Evolutionary conservation across 2,113 vertebrate species (phyloP).

Genomic region (Ariopsis seemanni): DNA sequence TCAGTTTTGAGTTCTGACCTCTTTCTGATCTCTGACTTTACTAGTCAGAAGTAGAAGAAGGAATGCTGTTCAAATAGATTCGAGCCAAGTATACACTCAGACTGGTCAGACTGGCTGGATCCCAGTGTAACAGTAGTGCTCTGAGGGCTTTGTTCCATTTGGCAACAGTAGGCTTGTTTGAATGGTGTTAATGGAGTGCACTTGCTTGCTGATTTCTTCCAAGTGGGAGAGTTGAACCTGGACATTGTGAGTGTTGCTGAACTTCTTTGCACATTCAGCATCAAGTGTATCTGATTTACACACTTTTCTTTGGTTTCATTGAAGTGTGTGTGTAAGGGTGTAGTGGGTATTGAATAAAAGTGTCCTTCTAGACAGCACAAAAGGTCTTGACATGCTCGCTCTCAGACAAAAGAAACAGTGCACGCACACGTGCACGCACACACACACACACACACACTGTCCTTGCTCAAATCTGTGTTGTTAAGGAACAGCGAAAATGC

Average conservation of each 20-base stretch:
- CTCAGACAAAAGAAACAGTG: not conserved
- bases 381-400: not conserved
- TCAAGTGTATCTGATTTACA: not conserved
- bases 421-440: not conserved
- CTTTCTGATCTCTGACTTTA: not conserved
- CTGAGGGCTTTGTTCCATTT: conserved; percentile 6
- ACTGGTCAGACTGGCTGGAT: not conserved
- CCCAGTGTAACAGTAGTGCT: not conserved
- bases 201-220: conserved; percentile 3
- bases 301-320: not conserved
- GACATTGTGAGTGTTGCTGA: not conserved
- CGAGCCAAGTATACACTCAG: not conserved
- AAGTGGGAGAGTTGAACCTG: not conserved
- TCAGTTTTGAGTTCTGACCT: not conserved
- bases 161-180: not conserved
- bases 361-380: not conserved
- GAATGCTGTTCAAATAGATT: not conserved
- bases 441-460: not conserved
- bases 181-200: conserved; percentile 25
- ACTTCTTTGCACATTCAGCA: not conserved
- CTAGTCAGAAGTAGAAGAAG: not conserved
- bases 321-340: not conserved
- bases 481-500: not conserved
- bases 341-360: not conserved
- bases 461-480: not conserved